These are phyloP conservation scores for Apocheima hispidaria DNA, from an alignment of 2,888 invertebrate genomes.

Conservation along the genomic window DNA sequence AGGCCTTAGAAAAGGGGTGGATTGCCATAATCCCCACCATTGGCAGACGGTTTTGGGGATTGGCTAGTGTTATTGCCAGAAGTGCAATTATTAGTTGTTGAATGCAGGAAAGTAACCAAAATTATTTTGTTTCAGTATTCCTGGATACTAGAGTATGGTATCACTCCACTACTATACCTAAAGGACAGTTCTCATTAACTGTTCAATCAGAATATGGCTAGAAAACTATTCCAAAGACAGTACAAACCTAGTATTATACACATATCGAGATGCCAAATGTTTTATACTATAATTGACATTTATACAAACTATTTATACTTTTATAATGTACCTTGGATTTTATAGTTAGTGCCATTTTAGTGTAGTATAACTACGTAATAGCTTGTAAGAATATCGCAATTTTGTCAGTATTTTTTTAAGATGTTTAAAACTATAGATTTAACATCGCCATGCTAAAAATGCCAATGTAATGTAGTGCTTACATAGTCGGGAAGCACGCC, in stretches of 20 bases:
- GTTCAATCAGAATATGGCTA: constrained; percentile 96
- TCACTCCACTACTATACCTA: constrained; percentile 93
- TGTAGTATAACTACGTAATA: constrained; percentile 71
- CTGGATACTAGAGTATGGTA: constrained; percentile 97
- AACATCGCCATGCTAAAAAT: no score
- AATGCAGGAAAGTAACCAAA: neutral
- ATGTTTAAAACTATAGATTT: no score
- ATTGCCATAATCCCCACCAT: no score
- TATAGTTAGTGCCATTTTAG: constrained; percentile 69
- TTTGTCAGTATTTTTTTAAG: constrained; percentile 57
- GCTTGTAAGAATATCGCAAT: constrained; percentile 59
- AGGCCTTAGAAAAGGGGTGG: no score
- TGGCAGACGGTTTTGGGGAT: no score
- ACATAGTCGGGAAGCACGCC: no score
- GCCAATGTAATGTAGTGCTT: no score
- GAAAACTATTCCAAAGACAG: constrained; percentile 46
- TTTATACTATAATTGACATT: constrained; percentile 48
- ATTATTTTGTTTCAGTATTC: constrained; percentile 86
- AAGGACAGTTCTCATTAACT: constrained; percentile 93
- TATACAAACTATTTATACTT: constrained; percentile 59
- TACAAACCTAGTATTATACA: constrained; percentile 67
- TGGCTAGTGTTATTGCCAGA: no score
- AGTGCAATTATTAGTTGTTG: neutral
- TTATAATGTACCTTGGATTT: constrained; percentile 43
- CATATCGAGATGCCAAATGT: constrained; percentile 82